Evolutionary conservation across 2,888 invertebrate genomes (phyloP), one percentile per base, ranked within the genome.

Genomic region (Atrina japonica): DNA sequence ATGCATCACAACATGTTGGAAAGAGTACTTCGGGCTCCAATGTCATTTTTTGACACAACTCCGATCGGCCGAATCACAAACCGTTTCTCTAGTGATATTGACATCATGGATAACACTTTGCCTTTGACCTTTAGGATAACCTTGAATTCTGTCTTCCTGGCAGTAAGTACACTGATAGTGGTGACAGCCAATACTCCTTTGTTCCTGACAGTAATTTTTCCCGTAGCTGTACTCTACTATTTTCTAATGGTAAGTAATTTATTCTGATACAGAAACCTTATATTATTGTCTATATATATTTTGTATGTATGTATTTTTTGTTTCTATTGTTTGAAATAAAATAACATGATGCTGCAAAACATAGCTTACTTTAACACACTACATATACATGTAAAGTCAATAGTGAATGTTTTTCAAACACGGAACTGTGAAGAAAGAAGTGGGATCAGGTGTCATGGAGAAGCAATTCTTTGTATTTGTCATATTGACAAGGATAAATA

Each of bases 31-130:
- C 74, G 78, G n/a, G 80, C 84, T 1, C 86, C 87, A 14, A 87
- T 90, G 86, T 73, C 83, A 2, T 90, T 90, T 75, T 90, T 89
- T 70, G 89, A 82, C 35, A 66, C n/a, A n/a, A n/a, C n/a, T n/a
- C n/a, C n/a, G n/a, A n/a, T n/a, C n/a, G n/a, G n/a, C n/a, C n/a
- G n/a, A n/a, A n/a, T n/a, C n/a, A n/a, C n/a, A n/a, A n/a, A n/a
- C n/a, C n/a, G n/a, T n/a, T n/a, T n/a, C n/a, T n/a, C n/a, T n/a
- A n/a, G n/a, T n/a, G n/a, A n/a, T n/a, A n/a, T n/a, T n/a, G n/a
- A n/a, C n/a, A n/a, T 75, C 0, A 70, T 85, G 16, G 85, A 85
- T 69, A 81, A 79, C 65, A 75, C 69, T n/a, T 61, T 85, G 21
- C 82, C 83, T 5, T 40, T 66, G 23, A 78, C 77, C 25, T 77